A percentile compares a stretch with the other conserved stretches of the same genome.
phyloP scores from a whole-genome alignment of 2,888 invertebrate species.

The Drosophila kanekoi region DNA sequence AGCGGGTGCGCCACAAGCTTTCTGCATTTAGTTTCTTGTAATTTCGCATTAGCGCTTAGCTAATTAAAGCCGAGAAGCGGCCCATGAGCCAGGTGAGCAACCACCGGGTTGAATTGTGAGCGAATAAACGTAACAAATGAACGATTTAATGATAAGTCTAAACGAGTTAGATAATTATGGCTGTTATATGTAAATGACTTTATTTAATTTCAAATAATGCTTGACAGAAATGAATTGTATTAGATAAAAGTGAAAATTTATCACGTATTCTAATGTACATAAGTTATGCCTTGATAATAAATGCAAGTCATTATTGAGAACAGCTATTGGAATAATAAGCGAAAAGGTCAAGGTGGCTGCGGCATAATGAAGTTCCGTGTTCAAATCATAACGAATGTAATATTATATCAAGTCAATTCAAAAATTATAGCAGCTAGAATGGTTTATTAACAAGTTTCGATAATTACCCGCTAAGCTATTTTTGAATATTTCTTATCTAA shows the following conservation, averaged over 20 bases:
- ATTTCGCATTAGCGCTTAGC: constrained; percentile 69
- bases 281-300: background rate
- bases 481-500: too few species aligned
- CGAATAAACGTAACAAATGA: constrained; percentile 13
- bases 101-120: background rate
- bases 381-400: background rate
- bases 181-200: constrained; percentile 1
- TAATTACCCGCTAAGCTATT: too few species aligned
- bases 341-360: too few species aligned
- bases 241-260: constrained; percentile 3
- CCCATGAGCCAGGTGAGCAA: constrained; percentile 1
- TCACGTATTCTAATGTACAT: background rate
- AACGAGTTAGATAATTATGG: constrained; percentile 8
- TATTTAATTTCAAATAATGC: background rate
- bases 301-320: background rate
- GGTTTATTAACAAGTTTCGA: too few species aligned
- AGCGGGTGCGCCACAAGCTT: constrained; percentile 17
- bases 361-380: background rate
- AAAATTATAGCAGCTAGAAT: too few species aligned
- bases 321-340: too few species aligned
- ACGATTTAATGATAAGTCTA: constrained; percentile 31
- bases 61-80: constrained; percentile 70
- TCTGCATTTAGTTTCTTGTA: constrained; percentile 59
- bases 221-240: background rate
- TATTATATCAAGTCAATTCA: too few species aligned